Evolutionary conservation across 1,140 invertebrate species (phyloP).

Genomic region (Drosophila ambigua): DNA sequence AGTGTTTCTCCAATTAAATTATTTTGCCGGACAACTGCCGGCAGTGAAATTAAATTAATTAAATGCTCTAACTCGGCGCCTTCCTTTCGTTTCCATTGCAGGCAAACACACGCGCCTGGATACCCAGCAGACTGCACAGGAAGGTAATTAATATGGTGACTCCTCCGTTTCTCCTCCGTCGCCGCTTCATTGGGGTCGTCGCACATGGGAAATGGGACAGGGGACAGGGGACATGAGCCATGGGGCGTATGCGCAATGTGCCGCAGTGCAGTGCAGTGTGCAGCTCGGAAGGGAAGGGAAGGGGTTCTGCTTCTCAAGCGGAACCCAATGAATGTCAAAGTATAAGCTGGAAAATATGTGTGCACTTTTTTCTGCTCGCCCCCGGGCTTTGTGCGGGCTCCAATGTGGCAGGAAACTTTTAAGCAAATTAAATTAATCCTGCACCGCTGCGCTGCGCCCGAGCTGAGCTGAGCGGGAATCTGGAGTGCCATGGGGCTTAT

Average conservation of each 20-base stretch:
- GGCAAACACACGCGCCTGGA: constrained; percentile 74
- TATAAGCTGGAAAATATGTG: constrained; percentile 19
- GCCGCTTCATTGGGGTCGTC: constrained; percentile 4
- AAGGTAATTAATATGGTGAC: constrained; percentile 72
- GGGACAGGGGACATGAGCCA: background rate
- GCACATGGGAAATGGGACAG: too few species aligned
- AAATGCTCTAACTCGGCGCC: constrained; percentile 53
- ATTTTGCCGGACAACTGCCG: constrained; percentile 19
- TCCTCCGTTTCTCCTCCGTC: constrained; percentile 29
- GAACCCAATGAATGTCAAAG: too few species aligned
- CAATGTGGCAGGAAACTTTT: constrained; percentile 35
- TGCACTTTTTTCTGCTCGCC: constrained; percentile 17
- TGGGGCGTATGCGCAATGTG: constrained; percentile 60
- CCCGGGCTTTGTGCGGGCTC: constrained; percentile 20
- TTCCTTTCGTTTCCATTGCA: constrained; percentile 39
- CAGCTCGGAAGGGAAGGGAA: constrained; percentile 7
- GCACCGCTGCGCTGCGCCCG: too few species aligned
- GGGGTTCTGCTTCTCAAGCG: background rate
- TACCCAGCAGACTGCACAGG: constrained; percentile 71
- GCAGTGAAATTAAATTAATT: constrained; percentile 60
- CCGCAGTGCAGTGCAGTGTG: constrained; percentile 34
- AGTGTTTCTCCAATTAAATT: constrained; percentile 54
- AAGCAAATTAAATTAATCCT: constrained; percentile 40
- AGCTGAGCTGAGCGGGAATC: too few species aligned
- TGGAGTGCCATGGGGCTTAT: background rate